phyloP scores from a whole-genome alignment of 2,113 vertebrate genomes.

The Gobius niger region DNA sequence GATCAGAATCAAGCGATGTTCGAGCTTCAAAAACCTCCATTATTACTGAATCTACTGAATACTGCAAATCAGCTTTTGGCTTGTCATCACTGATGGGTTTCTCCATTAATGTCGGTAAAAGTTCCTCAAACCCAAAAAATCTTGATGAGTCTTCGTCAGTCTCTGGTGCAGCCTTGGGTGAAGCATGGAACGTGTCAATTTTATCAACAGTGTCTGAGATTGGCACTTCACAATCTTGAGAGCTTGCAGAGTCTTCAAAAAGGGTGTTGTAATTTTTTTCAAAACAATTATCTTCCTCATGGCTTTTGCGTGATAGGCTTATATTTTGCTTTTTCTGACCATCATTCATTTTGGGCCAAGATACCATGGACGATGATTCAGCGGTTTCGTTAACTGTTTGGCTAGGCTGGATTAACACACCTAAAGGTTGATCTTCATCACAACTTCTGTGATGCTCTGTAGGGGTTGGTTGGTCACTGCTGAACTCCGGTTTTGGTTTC shows the following conservation, averaged over 20 bases:
- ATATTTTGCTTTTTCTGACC: conserved; percentile 11
- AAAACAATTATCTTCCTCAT: conserved; percentile 24
- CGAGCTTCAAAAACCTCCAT: conserved; percentile 28
- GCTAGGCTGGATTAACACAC: conserved; percentile 4
- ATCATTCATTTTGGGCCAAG: not conserved
- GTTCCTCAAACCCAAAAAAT: conserved; percentile 63
- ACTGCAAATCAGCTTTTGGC: conserved; percentile 16
- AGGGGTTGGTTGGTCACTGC: not conserved
- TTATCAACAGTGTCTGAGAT: conserved; percentile 19
- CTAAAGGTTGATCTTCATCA: conserved; percentile 17
- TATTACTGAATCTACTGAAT: conserved; percentile 35
- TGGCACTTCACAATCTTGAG: not conserved
- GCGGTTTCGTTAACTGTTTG: conserved; percentile 8
- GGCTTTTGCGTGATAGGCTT: not conserved
- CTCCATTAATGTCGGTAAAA: conserved; percentile 3
- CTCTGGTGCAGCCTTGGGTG: conserved; percentile 57
- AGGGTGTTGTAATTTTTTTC: conserved; percentile 4
- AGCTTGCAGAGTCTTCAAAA: not conserved
- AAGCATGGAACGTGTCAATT: conserved; percentile 26
- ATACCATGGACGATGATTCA: conserved; percentile 18
- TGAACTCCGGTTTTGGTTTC: not conserved
- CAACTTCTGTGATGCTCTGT: conserved; percentile 25
- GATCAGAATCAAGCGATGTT: conserved; percentile 20
- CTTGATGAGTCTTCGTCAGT: conserved; percentile 39
- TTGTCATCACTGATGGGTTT: conserved; percentile 31